A percentile compares a stretch with the other conserved stretches of the same genome.
Evolutionary conservation across 2,113 vertebrate species (phyloP).

Genomic region (Paralichthys olivaceus): DNA sequence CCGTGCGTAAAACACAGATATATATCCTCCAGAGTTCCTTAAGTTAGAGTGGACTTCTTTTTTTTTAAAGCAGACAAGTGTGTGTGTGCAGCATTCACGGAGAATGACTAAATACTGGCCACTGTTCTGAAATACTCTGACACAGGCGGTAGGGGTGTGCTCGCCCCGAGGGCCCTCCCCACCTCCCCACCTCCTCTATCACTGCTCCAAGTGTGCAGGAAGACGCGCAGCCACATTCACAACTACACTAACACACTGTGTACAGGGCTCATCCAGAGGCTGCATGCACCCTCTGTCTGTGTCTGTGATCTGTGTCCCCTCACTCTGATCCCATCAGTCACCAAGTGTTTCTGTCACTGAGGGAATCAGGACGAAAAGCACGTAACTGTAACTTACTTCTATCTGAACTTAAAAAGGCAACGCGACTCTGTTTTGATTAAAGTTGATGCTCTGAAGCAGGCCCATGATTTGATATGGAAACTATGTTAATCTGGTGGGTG

Average conservation of each 20-base stretch:
- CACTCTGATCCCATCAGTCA: not conserved
- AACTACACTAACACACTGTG: not conserved
- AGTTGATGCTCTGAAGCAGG: not conserved
- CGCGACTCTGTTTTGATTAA: not conserved
- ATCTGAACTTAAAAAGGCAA: not conserved
- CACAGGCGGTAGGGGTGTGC: conserved; percentile 79
- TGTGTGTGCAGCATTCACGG: conserved; percentile 53
- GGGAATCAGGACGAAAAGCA: not conserved
- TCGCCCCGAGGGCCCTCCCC: conserved; percentile 77
- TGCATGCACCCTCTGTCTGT: not conserved
- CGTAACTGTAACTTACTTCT: not conserved
- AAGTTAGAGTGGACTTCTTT: conserved; percentile 44
- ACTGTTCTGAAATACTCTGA: conserved; percentile 77
- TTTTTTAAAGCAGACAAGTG: not conserved
- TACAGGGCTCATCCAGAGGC: not conserved
- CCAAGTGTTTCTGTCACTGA: not conserved
- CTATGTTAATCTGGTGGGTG: not conserved
- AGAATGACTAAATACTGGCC: conserved; percentile 75
- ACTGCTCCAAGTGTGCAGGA: conserved; percentile 53
- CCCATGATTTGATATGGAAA: not conserved
- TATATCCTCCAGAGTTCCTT: conserved; percentile 44
- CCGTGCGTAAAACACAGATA: conserved; percentile 1
- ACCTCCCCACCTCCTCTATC: conserved; percentile 61
- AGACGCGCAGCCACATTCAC: conserved; percentile 15
- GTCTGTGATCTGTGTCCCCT: not conserved